Conservation (phyloP, 2,888 invertebrate species). For the Amiota communis region DNA sequence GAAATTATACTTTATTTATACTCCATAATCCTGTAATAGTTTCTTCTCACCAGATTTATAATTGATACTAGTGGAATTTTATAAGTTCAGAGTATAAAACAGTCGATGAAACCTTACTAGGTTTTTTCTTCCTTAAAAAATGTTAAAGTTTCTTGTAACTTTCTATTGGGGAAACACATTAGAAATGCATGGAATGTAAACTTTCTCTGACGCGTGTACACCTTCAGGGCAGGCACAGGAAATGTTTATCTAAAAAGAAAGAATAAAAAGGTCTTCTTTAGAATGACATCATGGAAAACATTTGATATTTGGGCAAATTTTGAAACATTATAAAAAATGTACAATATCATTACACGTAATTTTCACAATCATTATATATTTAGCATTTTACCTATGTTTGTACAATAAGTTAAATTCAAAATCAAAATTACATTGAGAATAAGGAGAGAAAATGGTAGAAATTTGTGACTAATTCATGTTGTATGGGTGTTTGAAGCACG, state of each 20-base stretch:
- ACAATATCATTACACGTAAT: slow-evolving; percentile 26
- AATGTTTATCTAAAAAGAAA: no score
- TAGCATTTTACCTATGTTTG: neutral
- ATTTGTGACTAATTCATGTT: slow-evolving; percentile 1
- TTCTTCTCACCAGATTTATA: no score
- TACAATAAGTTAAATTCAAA: neutral
- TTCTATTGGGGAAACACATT: slow-evolving; percentile 7
- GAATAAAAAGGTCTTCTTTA: neutral
- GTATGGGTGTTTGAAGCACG: neutral
- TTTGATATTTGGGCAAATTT: neutral
- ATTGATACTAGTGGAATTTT: no score
- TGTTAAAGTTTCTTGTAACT: no score
- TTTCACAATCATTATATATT: slow-evolving; percentile 24
- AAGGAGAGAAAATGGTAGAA: neutral
- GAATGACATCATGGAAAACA: neutral
- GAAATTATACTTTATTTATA: no score
- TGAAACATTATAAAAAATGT: slow-evolving; percentile 18
- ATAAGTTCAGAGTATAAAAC: no score
- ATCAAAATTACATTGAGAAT: neutral
- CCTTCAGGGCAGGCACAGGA: slow-evolving; percentile 2
- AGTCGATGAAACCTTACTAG: no score
- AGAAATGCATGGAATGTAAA: slow-evolving; percentile 26
- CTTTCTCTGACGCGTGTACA: neutral
- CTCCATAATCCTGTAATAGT: no score
- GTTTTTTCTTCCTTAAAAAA: no score